A percentile compares a stretch with the other conserved stretches of the same genome.
Evolutionary conservation across 2,888 invertebrate species (phyloP).

Genomic region (Baccha elongata): DNA sequence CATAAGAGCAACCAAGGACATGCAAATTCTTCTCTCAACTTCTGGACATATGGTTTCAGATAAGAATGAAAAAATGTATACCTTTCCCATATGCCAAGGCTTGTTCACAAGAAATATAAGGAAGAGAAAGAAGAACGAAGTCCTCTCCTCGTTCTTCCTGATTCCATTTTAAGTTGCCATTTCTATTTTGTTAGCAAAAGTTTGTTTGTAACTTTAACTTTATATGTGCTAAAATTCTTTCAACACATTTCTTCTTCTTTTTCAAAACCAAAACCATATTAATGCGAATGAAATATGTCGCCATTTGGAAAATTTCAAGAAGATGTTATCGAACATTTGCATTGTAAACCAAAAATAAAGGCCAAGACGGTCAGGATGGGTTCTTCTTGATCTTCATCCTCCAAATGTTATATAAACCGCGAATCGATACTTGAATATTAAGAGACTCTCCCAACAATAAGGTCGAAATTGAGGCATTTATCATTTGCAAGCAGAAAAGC

Average conservation of each 20-base stretch:
- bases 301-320: slow-evolving; percentile 58
- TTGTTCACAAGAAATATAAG: no score
- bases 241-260: not conserved
- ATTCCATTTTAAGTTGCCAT: not conserved
- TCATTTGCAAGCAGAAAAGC: slow-evolving; percentile 50
- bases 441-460: slow-evolving; percentile 56
- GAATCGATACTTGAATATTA: slow-evolving; percentile 71
- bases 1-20: slow-evolving; percentile 22
- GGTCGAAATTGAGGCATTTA: slow-evolving; percentile 53
- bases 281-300: slow-evolving; percentile 68
- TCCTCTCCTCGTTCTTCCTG: not conserved
- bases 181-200: slow-evolving; percentile 10
- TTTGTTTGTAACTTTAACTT: slow-evolving; percentile 55
- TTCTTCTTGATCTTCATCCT: not conserved
- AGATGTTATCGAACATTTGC: slow-evolving; percentile 69
- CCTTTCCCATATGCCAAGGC: slow-evolving; percentile 7
- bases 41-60: slow-evolving; percentile 57
- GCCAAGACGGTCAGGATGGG: not conserved
- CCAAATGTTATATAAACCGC: slow-evolving; percentile 70
- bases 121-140: not conserved
- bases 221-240: slow-evolving; percentile 25
- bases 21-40: slow-evolving; percentile 46
- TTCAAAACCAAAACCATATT: slow-evolving; percentile 33
- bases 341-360: slow-evolving; percentile 35
- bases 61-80: slow-evolving; percentile 38